Percentiles rank a stretch among this genome's conserved stretches.
Conservation (phyloP, 92 coral and sea anemone genomes). For the Diadumene lineata region DNA sequence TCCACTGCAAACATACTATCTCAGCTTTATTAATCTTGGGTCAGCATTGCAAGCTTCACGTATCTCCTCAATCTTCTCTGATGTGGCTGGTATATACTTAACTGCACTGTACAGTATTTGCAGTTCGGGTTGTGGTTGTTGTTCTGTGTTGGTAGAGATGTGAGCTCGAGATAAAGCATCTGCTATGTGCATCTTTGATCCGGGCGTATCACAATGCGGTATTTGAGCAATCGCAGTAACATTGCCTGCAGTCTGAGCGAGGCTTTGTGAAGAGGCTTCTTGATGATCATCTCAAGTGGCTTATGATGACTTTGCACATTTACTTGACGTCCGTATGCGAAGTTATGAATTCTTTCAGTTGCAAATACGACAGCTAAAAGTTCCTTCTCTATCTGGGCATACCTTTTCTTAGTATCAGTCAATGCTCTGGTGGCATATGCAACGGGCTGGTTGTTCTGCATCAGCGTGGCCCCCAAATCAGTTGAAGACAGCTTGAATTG, state of each 20-base stretch:
- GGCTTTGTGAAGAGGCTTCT: slow-evolving; percentile 10
- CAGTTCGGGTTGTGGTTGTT: not conserved
- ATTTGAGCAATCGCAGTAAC: slow-evolving; percentile 11
- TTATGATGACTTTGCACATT: no score
- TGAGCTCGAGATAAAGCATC: slow-evolving; percentile 9
- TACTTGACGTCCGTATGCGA: no score
- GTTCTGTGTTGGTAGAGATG: not conserved
- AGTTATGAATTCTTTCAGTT: no score
- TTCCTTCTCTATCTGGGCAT: no score
- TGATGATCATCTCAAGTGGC: not conserved
- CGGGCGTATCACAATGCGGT: not conserved
- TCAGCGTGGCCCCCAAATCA: no score
- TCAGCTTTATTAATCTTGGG: slow-evolving; percentile 23
- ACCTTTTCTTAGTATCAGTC: no score
- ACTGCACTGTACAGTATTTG: slow-evolving; percentile 13
- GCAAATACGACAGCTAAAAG: no score
- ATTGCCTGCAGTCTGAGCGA: slow-evolving; percentile 10
- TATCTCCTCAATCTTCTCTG: slow-evolving; percentile 27
- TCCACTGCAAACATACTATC: slow-evolving; percentile 15
- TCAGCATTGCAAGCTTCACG: slow-evolving; percentile 22
- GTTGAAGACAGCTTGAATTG: no score
- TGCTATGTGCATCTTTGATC: not conserved
- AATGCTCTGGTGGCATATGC: no score
- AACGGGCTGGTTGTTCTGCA: no score
- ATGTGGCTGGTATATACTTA: slow-evolving; percentile 18